Base-by-base conservation (phyloP, 2,888 invertebrate species). In the Ceraclea dissimilis region DNA sequence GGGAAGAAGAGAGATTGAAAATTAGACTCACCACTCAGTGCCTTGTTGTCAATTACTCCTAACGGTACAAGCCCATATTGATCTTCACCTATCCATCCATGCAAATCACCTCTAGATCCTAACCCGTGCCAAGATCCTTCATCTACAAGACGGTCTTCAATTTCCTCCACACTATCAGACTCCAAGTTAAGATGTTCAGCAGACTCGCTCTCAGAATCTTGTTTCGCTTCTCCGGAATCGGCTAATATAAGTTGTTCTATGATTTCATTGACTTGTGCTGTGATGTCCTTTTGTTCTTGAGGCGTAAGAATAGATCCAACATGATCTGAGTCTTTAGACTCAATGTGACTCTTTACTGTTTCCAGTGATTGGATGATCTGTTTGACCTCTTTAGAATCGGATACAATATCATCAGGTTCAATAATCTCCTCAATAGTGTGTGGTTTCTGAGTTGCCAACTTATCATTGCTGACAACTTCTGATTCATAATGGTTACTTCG, bases 91-190 rank as follows among this genome's bases (percentile, higher is more conserved):
- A 69, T 63, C 58, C 68, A 61, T 60, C 70, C 78, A 67, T 82
- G 81, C 21, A 84, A 69, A 65, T 84, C 84, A 64, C 76, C 74
- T 16, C 84, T 67, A 18, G 82, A 78, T 17, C 82, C 78, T 59
- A 84, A 79, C 13, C 79, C 80, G 64, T 81, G 79, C 67, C 81
- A 80, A 2, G 74, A 80, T 57, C 78, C 78, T 67, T 79, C 80
- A 1, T 81, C 79, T 2, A 79, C 75, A 52, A 80, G 66, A 2
- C 78, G 77, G 63, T 83, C 82, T 63, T 80, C 66, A 22, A 59
- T 57, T 50, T 60, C 60, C 49, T 60, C 59, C 19, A 54, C 54
- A 44, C 61, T 61, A 21, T 61, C 58, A 47, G 58, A 58, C 10
- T 60, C 59, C 39, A 61, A 50, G 43, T 61, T 59, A 17, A 61